These are phyloP conservation scores for Whitmania pigra DNA, from an alignment of 1,140 invertebrate species.

Conservation along the genomic window DNA sequence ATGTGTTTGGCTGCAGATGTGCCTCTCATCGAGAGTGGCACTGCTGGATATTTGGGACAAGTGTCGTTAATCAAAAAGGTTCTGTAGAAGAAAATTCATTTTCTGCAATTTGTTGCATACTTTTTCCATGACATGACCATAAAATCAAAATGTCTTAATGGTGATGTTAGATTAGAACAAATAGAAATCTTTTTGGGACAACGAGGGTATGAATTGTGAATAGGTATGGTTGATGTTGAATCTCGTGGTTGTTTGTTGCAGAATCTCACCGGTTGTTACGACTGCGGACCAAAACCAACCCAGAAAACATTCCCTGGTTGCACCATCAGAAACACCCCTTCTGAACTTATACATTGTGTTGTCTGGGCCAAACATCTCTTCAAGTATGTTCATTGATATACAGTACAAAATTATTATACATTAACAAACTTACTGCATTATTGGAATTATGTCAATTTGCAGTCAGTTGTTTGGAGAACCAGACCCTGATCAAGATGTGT, in stretches of 20 bases:
- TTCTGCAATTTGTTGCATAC: not conserved
- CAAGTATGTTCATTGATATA: conserved; percentile 55
- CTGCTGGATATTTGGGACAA: conserved; percentile 88
- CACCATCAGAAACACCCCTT: conserved; percentile 98
- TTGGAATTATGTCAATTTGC: conserved; percentile 18
- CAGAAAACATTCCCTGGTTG: conserved; percentile 92
- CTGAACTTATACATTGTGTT: conserved; percentile 96
- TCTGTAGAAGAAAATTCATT: not conserved
- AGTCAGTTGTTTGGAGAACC: conserved; percentile 95
- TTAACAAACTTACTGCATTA: too few species aligned
- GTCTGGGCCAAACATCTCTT: conserved; percentile 99
- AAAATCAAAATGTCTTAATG: too few species aligned
- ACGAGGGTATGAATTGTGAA: too few species aligned
- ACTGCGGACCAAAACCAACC: conserved; percentile 78
- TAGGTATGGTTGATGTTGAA: not conserved
- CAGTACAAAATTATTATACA: not conserved
- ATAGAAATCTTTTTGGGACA: too few species aligned
- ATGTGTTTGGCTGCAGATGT: conserved; percentile 91
- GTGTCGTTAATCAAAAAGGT: conserved; percentile 51
- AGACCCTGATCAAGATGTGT: conserved; percentile 81
- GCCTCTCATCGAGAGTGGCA: conserved; percentile 89
- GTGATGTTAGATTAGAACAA: too few species aligned
- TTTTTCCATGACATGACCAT: too few species aligned
- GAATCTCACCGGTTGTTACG: conserved; percentile 85
- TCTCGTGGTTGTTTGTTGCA: conserved; percentile 35